These are phyloP conservation scores for Halichoerus grypus DNA, from an alignment of 2,113 vertebrate species.

Conservation along the genomic window DNA sequence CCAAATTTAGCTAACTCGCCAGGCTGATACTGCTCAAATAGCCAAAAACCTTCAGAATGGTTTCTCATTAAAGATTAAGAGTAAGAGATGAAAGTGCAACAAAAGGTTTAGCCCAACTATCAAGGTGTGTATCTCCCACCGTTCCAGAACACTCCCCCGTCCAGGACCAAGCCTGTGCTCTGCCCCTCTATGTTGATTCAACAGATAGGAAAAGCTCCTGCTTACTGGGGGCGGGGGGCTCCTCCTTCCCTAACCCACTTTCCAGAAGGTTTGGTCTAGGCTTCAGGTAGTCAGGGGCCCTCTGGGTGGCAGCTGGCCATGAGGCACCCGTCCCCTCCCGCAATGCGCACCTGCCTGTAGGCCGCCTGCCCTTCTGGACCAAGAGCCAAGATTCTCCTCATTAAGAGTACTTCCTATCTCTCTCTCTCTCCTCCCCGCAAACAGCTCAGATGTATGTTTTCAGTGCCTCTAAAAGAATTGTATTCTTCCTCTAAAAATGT, in stretches of 20 bases:
- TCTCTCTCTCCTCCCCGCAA: no score
- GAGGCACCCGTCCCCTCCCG: not conserved
- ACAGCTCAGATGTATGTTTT: not conserved
- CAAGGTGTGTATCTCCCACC: not conserved
- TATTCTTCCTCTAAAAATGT: not conserved
- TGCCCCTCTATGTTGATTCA: not conserved
- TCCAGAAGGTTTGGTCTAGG: not conserved
- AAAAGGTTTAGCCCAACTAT: not conserved
- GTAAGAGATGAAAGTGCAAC: slow-evolving; percentile 1
- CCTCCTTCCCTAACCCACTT: not conserved
- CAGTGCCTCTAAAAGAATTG: not conserved
- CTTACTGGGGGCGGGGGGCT: not conserved
- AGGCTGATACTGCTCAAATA: not conserved
- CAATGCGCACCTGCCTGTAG: not conserved
- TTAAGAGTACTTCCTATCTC: not conserved
- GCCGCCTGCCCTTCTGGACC: not conserved
- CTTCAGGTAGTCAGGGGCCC: no score
- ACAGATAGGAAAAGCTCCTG: not conserved
- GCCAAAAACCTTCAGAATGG: not conserved
- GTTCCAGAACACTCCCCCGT: no score
- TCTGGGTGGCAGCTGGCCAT: not conserved
- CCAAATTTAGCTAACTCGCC: not conserved
- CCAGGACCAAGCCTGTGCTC: not conserved
- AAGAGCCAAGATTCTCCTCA: not conserved
- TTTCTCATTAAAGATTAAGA: slow-evolving; percentile 28